These are phyloP conservation scores for Cecropterus lyciades DNA, from an alignment of 1,140 invertebrate species.

Conservation along the genomic window DNA sequence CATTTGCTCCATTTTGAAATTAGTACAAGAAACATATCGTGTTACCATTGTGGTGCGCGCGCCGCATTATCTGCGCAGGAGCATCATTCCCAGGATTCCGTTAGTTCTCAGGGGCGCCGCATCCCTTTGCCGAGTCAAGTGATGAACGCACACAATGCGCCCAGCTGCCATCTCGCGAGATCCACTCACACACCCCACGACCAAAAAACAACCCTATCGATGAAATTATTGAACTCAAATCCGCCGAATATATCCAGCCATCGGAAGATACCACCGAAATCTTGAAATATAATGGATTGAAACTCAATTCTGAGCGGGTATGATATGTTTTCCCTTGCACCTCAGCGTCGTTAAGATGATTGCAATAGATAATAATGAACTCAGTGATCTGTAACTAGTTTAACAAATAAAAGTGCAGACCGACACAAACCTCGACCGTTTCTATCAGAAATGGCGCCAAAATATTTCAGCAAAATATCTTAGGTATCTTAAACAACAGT, in stretches of 20 bases:
- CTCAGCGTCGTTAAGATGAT: constrained; percentile 51
- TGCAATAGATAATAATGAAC: constrained; percentile 71
- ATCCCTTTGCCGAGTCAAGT: constrained; percentile 82
- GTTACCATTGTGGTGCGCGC: constrained; percentile 62
- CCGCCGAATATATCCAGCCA: background rate
- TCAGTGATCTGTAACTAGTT: constrained; percentile 75
- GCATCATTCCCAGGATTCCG: constrained; percentile 71
- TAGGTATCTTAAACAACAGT: background rate
- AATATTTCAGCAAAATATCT: background rate
- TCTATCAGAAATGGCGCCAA: constrained; percentile 3
- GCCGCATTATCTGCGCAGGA: constrained; percentile 55
- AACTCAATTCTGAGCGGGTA: constrained; percentile 50
- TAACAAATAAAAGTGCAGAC: constrained; percentile 57
- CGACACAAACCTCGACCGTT: background rate
- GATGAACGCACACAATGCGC: constrained; percentile 71
- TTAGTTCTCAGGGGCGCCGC: constrained; percentile 74
- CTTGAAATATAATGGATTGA: constrained; percentile 51
- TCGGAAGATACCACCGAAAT: constrained; percentile 38
- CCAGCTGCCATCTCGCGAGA: constrained; percentile 78
- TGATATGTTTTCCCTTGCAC: constrained; percentile 50
- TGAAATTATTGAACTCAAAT: constrained; percentile 35
- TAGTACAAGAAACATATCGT: constrained; percentile 49
- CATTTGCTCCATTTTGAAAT: constrained; percentile 7
- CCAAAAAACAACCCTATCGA: constrained; percentile 44
- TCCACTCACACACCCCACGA: constrained; percentile 27